Evolutionary conservation across 2,797 vertebrate species (phyloP), one percentile per base, ranked within the genome.

Genomic region (Acipenser oxyrinchus): DNA sequence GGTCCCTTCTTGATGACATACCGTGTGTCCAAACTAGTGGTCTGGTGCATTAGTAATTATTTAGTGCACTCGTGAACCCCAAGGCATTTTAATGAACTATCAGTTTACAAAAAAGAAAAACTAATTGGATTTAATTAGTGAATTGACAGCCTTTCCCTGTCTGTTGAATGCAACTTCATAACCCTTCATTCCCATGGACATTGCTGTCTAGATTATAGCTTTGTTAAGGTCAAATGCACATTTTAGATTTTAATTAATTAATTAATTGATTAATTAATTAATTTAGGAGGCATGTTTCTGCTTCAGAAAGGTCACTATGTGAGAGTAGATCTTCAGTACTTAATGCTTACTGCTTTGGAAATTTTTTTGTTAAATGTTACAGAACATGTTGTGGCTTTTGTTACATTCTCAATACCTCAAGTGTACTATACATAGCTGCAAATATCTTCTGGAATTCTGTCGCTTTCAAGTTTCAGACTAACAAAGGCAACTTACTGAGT

Each of bases 211-310:
- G 74, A 67, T 50, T 61, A 23, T 18, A 18, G 15, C 70, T 72
- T 64, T 75, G 63, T 69, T 53, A n/a, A 6, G 58, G 75, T 75
- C 69, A 68, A 69, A 69, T 63, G 66, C 76, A 69, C 74, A 75
- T 70, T 70, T 75, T 65, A 12, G 58, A 73, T 77, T 83, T 82
- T 79, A 82, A 87, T 84, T 77, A 79, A 87, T 84, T 77, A 79
- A 80, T 68, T 66, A 64, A 71, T 77, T 74, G 68, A 37, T 37
- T 37, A 37, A 37, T 37, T 37, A 37, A 37, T 37, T 4, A 1
- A 37, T 37, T 3, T 37, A 37, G 23, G 23, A 1, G 23, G 23
- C 3, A 37, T 37, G 23, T 37, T 37, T 37, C 23, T 37, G 23
- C 23, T 37, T 37, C 23, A 37, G 23, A 4, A 37, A 37, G 1